Percentiles rank a stretch among this genome's conserved stretches.
Evolutionary conservation across 1,140 invertebrate species (phyloP).

Genomic region (Protaetia brevitarsis): DNA sequence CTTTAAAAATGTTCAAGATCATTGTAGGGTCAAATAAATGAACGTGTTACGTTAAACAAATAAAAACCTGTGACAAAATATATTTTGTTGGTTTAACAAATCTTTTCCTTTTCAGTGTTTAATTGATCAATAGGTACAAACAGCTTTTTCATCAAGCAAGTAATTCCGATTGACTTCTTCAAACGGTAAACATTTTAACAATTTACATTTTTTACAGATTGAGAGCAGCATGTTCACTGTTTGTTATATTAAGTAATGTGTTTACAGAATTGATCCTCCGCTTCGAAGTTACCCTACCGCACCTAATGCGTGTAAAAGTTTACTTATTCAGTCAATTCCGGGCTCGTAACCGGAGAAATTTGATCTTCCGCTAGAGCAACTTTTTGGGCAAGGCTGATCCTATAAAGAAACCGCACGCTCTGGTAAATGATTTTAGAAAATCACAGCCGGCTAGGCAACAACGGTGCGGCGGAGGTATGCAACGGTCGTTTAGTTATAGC

Average conservation of each 20-base stretch:
- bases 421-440: background rate
- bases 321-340: background rate
- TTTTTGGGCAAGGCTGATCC: background rate
- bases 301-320: constrained; percentile 8
- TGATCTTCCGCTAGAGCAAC: background rate
- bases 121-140: too few relatives aligned
- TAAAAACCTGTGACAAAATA: too few relatives aligned
- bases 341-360: background rate
- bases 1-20: too few relatives aligned
- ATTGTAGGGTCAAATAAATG: too few relatives aligned
- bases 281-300: background rate
- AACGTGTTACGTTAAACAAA: too few relatives aligned
- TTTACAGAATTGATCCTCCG: background rate
- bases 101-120: too few relatives aligned
- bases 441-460: background rate
- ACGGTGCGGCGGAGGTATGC: background rate
- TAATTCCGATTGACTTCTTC: too few relatives aligned
- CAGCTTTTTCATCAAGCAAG: too few relatives aligned
- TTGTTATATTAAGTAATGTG: background rate
- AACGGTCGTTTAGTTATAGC: too few relatives aligned
- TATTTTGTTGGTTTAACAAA: too few relatives aligned
- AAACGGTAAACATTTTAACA: too few relatives aligned
- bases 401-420: background rate
- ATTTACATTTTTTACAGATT: too few relatives aligned
- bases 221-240: background rate